Conservation (phyloP, 2,797 vertebrate genomes). For the Neosilurus hyrtlii region DNA sequence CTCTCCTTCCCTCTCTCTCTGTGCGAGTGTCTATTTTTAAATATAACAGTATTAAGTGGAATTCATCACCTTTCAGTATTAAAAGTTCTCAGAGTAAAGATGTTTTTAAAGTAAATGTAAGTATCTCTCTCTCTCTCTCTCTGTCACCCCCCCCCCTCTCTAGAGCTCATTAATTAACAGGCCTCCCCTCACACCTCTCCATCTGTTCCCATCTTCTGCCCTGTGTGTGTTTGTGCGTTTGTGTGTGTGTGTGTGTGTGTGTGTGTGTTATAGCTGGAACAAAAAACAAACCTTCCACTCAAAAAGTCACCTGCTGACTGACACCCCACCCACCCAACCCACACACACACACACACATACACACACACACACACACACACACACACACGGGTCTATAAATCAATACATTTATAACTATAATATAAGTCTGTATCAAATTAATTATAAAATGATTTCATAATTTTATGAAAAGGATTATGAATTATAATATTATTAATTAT, state of each 20-base stretch:
- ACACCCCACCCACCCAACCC: constrained; percentile 12
- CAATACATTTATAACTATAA: background rate
- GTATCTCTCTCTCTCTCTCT: background rate
- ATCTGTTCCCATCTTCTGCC: constrained; percentile 56
- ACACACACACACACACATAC: constrained; percentile 28
- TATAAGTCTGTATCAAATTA: too few species aligned
- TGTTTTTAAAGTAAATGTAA: too few species aligned
- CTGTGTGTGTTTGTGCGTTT: constrained; percentile 42
- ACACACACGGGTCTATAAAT: background rate
- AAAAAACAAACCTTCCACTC: constrained; percentile 50
- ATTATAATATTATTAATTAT: too few species aligned
- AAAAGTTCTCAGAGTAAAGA: too few species aligned
- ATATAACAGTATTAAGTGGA: too few species aligned
- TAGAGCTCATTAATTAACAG: constrained; percentile 50
- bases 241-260: constrained; percentile 31
- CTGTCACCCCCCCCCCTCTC: background rate
- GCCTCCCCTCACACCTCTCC: constrained; percentile 48
- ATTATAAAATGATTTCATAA: too few species aligned
- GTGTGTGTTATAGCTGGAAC: constrained; percentile 22
- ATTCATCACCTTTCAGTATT: too few species aligned
- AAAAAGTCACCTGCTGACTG: constrained; percentile 48
- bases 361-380: constrained; percentile 20
- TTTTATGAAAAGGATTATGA: too few species aligned
- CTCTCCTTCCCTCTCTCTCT: too few species aligned
- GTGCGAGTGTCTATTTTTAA: too few species aligned